phyloP scores from a whole-genome alignment of 2,113 vertebrate species.

The Anguilla rostrata region DNA sequence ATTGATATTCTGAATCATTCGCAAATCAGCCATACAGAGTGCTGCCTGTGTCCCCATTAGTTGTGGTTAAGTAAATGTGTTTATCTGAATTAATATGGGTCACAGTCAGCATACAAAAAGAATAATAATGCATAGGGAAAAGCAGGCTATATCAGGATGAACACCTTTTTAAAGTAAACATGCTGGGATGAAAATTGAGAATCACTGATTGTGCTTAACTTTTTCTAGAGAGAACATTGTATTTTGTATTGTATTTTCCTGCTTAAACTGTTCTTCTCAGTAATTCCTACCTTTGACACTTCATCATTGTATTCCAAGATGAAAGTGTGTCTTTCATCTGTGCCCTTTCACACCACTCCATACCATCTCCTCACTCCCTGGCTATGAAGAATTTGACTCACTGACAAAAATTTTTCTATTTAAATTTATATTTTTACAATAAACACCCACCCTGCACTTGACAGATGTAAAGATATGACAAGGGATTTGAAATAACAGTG shows the following conservation, averaged over 20 bases:
- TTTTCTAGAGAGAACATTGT: background rate
- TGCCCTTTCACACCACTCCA: constrained; percentile 44
- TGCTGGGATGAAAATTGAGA: background rate
- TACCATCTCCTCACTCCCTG: constrained; percentile 38
- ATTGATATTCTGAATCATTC: background rate
- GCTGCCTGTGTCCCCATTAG: background rate
- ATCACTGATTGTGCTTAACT: background rate
- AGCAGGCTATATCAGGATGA: background rate
- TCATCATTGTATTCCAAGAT: constrained; percentile 42
- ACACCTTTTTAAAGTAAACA: background rate
- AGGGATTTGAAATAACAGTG: background rate
- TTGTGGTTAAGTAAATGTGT: background rate
- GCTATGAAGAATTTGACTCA: background rate
- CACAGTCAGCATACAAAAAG: background rate
- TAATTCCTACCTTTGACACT: constrained; percentile 32
- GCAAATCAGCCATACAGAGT: background rate
- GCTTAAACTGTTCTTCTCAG: constrained; percentile 29
- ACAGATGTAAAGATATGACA: background rate
- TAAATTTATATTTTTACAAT: constrained; percentile 32
- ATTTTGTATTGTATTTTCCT: constrained; percentile 14
- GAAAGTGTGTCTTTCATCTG: constrained; percentile 55
- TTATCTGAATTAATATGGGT: constrained; percentile 1
- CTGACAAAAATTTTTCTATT: constrained; percentile 46
- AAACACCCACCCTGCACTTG: constrained; percentile 35
- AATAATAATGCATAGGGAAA: background rate